Evolutionary conservation across 2,888 invertebrate genomes (phyloP), one percentile per base, ranked within the genome.

Genomic region (Biston betularia): DNA sequence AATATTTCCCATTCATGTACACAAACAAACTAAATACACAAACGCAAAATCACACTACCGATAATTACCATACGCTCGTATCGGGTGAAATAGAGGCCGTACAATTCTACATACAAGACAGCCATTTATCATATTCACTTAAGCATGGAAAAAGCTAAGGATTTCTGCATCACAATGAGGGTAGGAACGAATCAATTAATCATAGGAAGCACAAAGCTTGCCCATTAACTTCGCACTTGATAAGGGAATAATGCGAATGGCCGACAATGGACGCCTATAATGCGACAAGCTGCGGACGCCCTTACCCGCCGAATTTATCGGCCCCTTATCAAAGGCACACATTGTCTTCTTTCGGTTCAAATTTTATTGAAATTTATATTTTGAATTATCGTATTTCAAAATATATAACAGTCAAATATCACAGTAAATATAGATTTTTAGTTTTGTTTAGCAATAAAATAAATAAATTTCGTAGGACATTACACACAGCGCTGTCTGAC

Each of bases 151-250:
- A 90, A 90, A 88, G 87, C 86, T 87, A 82, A 90, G 87, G 88
- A 91, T 90, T 91, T 91, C 88, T 91, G 88, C 88, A 92, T 92
- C 77, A 93, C 90, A 92, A 93, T 89, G 88, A 88, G 84, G 86
- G 84, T 86, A 84, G 82, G 82, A 80, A 83, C 82, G 82, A 87
- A 90, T 90, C 93, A 90, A 93, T 93, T 92, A 93, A 93, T 93
- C 93, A 93, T 92, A 89, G 73, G 77, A 86, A 77, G 86, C 87
- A 93, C 92, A 93, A 93, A 87, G 92, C 89, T 87, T 78, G 87
- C 89, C 92, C 92, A 92, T 93, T 93, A 93, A 92, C 91, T 92
- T 91, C 87, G 84, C 87, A 89, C 88, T 92, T 91, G 92, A 92
- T 92, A 91, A 92, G 89, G 90, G 92, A 89, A 91, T 91, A 91